Evolutionary conservation across 2,888 invertebrate genomes (phyloP).

Genomic region (Syrphus vitripennis): DNA sequence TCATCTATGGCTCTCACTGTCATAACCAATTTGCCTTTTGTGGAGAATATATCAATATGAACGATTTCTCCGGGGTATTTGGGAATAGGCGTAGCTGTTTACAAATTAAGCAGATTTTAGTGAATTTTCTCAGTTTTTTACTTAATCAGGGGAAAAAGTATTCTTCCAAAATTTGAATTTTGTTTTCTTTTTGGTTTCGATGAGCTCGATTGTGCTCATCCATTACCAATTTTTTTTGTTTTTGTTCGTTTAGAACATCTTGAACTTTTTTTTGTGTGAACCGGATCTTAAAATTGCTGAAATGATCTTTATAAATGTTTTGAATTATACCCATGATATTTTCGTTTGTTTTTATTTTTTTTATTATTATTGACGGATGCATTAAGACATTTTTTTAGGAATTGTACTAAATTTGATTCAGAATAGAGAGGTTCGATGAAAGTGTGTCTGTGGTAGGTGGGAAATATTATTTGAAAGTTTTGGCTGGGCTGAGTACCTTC

Average conservation of each 20-base stretch:
- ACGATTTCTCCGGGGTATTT: constrained; percentile 3
- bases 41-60: background rate
- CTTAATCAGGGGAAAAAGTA: background rate
- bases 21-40: too few species aligned
- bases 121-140: background rate
- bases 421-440: too few species aligned
- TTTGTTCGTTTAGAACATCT: background rate
- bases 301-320: background rate
- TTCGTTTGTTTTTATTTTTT: background rate
- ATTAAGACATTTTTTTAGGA: too few species aligned
- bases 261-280: background rate
- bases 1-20: background rate
- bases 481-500: too few species aligned
- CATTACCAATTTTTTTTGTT: background rate
- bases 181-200: background rate
- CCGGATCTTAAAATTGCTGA: background rate
- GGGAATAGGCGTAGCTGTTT: background rate
- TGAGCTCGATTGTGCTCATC: background rate
- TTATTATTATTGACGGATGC: background rate
- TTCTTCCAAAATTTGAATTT: background rate
- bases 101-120: background rate
- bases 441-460: too few species aligned
- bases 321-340: background rate
- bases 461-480: too few species aligned
- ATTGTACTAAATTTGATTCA: too few species aligned